Base-by-base conservation (phyloP, 2,888 invertebrate species). In the Noctua fimbriata region DNA sequence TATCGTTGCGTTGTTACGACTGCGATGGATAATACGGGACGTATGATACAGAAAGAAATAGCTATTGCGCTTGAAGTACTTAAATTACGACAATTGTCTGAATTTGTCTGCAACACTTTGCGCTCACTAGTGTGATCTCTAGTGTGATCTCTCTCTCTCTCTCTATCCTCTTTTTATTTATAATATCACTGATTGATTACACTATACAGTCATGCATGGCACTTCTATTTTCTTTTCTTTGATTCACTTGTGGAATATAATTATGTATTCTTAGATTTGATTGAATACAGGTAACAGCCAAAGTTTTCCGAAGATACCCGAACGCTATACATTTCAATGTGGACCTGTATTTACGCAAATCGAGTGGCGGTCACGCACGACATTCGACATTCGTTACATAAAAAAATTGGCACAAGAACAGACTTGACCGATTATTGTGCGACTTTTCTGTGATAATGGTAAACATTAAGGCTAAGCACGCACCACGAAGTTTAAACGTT, bases 341-440 rank as follows among this genome's bases (percentile, higher is more conserved):
- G 52, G 82, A 74, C 65, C 60, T 32, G 24, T 63, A 52, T 77
- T 65, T 63, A 41, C 55, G 36, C 52, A 75, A 79, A 73, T 41
- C 72, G 63, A 49, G n/a, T 73, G n/a, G 73, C 74, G 79, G 79
- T 63, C 81, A 83, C 81, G 79, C 84, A 83, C 78, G 79, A 55
- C 76, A 71, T 67, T 71, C 65, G 69, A 65, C 79, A 73, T 67
- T 73, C 65, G 69, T 87, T 83, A 82, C 41, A 84, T 78, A 91
- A 91, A 91, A 52, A 91, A 91, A 91, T 88, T 87, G 80, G 90
- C 83, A 90, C 91, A 91, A 91, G 91, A 86, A 80, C 91, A 84
- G 83, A 82, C 58, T 87, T 81, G 47, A 60, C 67, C 76, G 79
- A 87, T 86, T 76, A 81, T 75, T 76, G 67, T 72, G 75, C 69